phyloP scores from a whole-genome alignment of 2,113 vertebrate genomes.

The Ancistrus triradiatus region DNA sequence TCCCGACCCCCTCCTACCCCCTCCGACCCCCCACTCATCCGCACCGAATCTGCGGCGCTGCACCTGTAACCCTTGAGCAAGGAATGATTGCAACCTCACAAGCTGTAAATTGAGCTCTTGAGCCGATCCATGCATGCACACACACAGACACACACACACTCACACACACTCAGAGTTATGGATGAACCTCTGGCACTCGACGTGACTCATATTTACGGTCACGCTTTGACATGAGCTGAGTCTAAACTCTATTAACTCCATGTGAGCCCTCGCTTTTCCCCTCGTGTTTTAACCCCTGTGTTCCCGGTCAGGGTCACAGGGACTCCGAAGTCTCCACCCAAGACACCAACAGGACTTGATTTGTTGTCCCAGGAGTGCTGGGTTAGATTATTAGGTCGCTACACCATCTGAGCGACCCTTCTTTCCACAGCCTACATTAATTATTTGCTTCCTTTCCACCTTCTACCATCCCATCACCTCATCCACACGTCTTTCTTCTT shows the following conservation, averaged over 20 bases:
- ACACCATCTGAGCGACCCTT: no score
- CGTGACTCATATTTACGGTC: constrained; percentile 19
- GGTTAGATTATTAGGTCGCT: no score
- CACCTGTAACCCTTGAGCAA: constrained; percentile 58
- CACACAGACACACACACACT: constrained; percentile 29
- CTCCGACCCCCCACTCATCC: constrained; percentile 37
- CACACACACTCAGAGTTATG: constrained; percentile 21
- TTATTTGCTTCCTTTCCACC: no score
- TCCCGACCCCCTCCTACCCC: not conserved
- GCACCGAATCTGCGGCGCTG: constrained; percentile 55
- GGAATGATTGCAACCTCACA: constrained; percentile 61
- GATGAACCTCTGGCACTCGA: not conserved
- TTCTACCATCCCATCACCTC: no score
- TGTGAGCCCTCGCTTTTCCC: no score
- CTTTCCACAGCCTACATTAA: no score
- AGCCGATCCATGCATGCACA: constrained; percentile 25
- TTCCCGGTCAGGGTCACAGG: no score
- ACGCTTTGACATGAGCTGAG: constrained; percentile 16
- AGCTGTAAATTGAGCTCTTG: constrained; percentile 56
- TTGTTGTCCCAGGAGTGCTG: no score
- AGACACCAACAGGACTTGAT: no score
- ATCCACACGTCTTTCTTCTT: no score
- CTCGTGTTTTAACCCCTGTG: no score
- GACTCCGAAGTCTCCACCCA: no score
- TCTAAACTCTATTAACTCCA: constrained; percentile 9